Conservation (phyloP, 2,797 vertebrate species). For the Coendou prehensilis region DNA sequence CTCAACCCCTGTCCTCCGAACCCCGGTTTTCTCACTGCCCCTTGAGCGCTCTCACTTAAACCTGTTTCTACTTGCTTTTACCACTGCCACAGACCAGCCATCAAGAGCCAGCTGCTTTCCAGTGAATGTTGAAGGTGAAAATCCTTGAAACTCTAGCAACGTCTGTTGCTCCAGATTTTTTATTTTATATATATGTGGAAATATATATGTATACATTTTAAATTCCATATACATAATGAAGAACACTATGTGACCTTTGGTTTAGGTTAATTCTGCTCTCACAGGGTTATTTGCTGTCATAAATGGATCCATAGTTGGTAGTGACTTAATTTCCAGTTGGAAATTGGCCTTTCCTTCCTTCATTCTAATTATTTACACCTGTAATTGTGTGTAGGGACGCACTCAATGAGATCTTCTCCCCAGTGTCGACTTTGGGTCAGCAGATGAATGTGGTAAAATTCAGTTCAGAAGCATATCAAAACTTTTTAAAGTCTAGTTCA, state of each 20-base stretch:
- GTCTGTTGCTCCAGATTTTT: slow-evolving; percentile 58
- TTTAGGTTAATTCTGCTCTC: slow-evolving; percentile 78
- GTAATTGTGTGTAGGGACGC: slow-evolving; percentile 66
- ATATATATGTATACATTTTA: slow-evolving; percentile 71
- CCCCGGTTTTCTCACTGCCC: slow-evolving; percentile 73
- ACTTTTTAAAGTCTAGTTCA: slow-evolving; percentile 58
- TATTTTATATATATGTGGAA: slow-evolving; percentile 55
- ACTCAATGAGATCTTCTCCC: slow-evolving; percentile 60
- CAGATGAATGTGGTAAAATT: background rate
- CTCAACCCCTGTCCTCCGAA: background rate
- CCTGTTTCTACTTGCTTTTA: slow-evolving; percentile 83
- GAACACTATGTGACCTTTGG: slow-evolving; percentile 75
- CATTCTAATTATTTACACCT: slow-evolving; percentile 67
- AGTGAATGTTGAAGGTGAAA: slow-evolving; percentile 53
- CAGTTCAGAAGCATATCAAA: slow-evolving; percentile 57
- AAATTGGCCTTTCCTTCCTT: slow-evolving; percentile 67
- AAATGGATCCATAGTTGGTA: slow-evolving; percentile 12
- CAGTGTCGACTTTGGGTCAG: slow-evolving; percentile 27
- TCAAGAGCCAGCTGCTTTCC: slow-evolving; percentile 80
- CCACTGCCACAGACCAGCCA: slow-evolving; percentile 78
- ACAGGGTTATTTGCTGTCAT: slow-evolving; percentile 65
- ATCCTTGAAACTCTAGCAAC: slow-evolving; percentile 48
- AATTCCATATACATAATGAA: slow-evolving; percentile 61
- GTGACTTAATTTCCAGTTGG: slow-evolving; percentile 63
- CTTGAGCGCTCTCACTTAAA: slow-evolving; percentile 83